Evolutionary conservation across 2,888 invertebrate species (phyloP).

Genomic region (Trisateles emortualis): DNA sequence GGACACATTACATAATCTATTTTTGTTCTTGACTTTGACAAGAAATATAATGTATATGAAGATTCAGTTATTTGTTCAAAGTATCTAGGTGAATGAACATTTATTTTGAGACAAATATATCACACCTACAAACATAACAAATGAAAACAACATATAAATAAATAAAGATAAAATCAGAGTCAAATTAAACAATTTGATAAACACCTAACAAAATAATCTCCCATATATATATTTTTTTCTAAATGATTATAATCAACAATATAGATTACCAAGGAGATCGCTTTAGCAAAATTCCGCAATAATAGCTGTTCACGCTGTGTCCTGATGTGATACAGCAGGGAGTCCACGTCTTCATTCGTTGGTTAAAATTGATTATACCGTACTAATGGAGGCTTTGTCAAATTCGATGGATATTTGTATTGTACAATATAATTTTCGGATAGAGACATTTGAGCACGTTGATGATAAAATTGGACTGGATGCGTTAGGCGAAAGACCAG

Average conservation of each 20-base stretch:
- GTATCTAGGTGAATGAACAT: too few relatives aligned
- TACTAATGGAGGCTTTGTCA: constrained; percentile 19
- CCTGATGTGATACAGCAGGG: constrained; percentile 73
- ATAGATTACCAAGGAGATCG: constrained; percentile 62
- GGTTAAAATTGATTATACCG: constrained; percentile 46
- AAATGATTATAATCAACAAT: constrained; percentile 45
- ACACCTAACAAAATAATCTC: background rate
- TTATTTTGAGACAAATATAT: too few relatives aligned
- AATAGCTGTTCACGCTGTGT: constrained; percentile 70
- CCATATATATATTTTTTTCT: constrained; percentile 27
- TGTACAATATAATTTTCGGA: background rate
- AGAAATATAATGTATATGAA: too few relatives aligned
- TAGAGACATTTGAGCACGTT: background rate
- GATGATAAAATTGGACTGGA: background rate
- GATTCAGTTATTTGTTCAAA: too few relatives aligned
- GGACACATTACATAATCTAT: too few relatives aligned
- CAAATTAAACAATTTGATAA: background rate
- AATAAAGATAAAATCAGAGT: background rate
- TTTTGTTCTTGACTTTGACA: too few relatives aligned
- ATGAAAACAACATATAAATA: too few relatives aligned
- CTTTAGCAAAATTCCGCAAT: constrained; percentile 64
- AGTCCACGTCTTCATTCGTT: constrained; percentile 76
- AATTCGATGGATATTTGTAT: background rate
- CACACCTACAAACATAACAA: too few relatives aligned
- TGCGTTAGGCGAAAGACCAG: too few relatives aligned